Evolutionary conservation across 2,797 vertebrate genomes (phyloP).

Genomic region (Emys orbicularis): DNA sequence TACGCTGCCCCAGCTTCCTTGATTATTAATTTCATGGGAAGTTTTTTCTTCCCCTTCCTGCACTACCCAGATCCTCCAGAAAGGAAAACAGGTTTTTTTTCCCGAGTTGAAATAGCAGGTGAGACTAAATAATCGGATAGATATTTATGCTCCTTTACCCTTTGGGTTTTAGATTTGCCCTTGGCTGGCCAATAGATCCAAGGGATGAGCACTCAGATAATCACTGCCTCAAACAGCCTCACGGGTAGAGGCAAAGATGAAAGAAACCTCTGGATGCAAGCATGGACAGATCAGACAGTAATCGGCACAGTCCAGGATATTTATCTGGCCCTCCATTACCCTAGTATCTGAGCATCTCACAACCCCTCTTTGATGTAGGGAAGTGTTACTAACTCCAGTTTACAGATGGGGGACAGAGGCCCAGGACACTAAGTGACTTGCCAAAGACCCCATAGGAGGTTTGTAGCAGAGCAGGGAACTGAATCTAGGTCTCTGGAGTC

Average conservation of each 20-base stretch:
- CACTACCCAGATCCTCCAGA: not conserved
- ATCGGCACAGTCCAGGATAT: not conserved
- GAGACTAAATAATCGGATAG: not conserved
- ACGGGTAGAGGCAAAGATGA: not conserved
- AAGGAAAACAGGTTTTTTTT: not conserved
- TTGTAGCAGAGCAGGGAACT: conserved; percentile 49
- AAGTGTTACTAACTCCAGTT: not conserved
- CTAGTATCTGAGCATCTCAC: not conserved
- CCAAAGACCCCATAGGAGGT: not conserved
- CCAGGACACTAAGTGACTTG: not conserved
- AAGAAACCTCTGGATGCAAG: not conserved
- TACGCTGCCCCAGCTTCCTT: not conserved
- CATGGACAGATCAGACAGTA: not conserved
- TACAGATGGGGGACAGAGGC: not conserved
- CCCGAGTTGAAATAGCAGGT: not conserved
- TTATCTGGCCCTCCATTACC: no score
- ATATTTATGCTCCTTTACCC: not conserved
- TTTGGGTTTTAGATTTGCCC: not conserved
- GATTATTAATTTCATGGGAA: not conserved
- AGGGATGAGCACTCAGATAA: not conserved
- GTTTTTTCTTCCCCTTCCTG: not conserved
- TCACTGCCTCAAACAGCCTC: not conserved
- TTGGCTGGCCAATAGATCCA: not conserved
- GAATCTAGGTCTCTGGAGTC: conserved; percentile 53
- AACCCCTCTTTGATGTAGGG: not conserved